Evolutionary conservation across 1,140 invertebrate species (phyloP), one percentile per base, ranked within the genome.

Genomic region (Drosophila kurseongensis): DNA sequence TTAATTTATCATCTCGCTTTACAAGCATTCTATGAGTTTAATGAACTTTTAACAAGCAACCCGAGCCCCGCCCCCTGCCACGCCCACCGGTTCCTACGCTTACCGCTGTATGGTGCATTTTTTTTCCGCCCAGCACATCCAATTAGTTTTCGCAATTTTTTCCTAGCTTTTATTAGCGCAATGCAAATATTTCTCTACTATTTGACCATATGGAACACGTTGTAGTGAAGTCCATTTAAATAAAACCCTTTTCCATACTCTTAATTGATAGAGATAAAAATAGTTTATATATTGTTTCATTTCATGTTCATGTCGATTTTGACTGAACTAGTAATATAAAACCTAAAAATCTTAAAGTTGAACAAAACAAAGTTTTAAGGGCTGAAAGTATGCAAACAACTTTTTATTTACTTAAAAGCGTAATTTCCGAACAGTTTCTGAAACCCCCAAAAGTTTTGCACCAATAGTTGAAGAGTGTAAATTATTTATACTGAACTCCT

Each of bases 1-100:
- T 89, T 89, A 89, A 89, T 89, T 89, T 84, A 89, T 89, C 84
- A 89, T 89, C 84, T 89, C 84, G 85, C 85, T 89, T 89, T 89
- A 84, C 84, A 89, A 89, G 80, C 80, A 75, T 89, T 84, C 84
- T 89, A 80, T 84, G 80, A 89, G 85, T 89, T 82, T 89, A 89
- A 89, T 89, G 84, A 89, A 89, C 84, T 89, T 89, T 89, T 89
- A 89, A 89, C 84, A 89, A 89, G 82, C 82, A 78, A 60, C 38
- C 78, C 66, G 63, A 60, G 65, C 44, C 67, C 67, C 78, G 44
- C 83, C 78, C 59, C 40, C 1, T 7, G 40, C 48, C 41, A 35
- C 50, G 13, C 18, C 55, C 45, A 44, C 13, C 56, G 45, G 63
- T 27, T 35, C 55, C 14, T 23, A 51, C 50, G 42, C 65, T 58